Evolutionary conservation across 2,113 vertebrate genomes (phyloP).

Genomic region (Catharus fuscescens): DNA sequence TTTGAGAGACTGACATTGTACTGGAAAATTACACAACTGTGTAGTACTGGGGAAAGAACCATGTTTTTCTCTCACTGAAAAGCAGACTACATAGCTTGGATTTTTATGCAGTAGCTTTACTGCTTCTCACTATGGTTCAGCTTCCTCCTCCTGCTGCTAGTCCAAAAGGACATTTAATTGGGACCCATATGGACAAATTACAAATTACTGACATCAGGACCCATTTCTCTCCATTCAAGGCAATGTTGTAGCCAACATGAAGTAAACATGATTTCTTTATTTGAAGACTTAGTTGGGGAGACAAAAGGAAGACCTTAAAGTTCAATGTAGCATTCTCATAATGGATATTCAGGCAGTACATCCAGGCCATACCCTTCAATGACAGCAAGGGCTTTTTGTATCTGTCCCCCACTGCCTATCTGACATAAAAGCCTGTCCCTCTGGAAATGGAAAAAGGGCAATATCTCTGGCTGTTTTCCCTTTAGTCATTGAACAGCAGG

Average conservation of each 20-base stretch:
- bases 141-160: neutral
- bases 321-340: accelerated
- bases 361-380: neutral
- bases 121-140: neutral
- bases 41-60: neutral
- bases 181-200: neutral
- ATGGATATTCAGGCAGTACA: neutral
- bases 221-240: neutral
- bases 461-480: neutral
- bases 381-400: neutral
- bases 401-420: neutral
- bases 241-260: neutral
- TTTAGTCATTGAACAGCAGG: neutral
- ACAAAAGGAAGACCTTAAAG: neutral
- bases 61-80: neutral
- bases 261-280: neutral
- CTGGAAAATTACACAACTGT: neutral
- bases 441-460: neutral
- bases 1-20: neutral
- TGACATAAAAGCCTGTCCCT: neutral
- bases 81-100: neutral
- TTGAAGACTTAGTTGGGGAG: neutral
- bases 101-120: neutral
- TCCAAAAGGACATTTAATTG: neutral
- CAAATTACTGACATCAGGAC: neutral